Percentiles rank a stretch among this genome's conserved stretches.
Conservation (phyloP, 2,888 invertebrate species). For the Epinotia brunnichana region DNA sequence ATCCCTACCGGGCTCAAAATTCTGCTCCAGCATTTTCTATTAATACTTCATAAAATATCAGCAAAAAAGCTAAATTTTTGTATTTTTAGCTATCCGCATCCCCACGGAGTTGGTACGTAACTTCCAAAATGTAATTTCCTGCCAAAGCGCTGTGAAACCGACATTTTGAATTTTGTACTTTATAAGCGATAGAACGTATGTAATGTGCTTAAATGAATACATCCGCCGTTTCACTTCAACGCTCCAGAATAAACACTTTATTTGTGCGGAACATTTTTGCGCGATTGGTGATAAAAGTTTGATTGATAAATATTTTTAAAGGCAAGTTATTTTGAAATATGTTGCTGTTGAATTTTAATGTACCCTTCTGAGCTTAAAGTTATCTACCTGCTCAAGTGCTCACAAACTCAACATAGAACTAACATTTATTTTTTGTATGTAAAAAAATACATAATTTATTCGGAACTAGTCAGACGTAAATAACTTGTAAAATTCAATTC, state of each 20-base stretch:
- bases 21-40: background rate
- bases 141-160: conserved; percentile 14
- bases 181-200: background rate
- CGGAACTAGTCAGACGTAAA: background rate
- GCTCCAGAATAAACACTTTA: background rate
- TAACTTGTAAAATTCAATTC: too few relatives aligned
- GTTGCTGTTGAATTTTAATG: too few relatives aligned
- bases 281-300: background rate
- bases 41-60: conserved; percentile 14
- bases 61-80: conserved; percentile 17
- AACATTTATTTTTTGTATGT: background rate
- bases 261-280: background rate
- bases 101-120: conserved; percentile 39
- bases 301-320: background rate
- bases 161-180: conserved; percentile 35
- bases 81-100: conserved; percentile 27
- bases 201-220: background rate
- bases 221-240: background rate
- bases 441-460: background rate
- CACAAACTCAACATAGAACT: background rate
- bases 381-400: background rate
- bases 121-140: conserved; percentile 48
- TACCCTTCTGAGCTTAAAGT: background rate
- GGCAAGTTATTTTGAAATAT: background rate
- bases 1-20: background rate